Conservation (phyloP, 2,797 vertebrate species). For the Phrynocephalus forsythii region DNA sequence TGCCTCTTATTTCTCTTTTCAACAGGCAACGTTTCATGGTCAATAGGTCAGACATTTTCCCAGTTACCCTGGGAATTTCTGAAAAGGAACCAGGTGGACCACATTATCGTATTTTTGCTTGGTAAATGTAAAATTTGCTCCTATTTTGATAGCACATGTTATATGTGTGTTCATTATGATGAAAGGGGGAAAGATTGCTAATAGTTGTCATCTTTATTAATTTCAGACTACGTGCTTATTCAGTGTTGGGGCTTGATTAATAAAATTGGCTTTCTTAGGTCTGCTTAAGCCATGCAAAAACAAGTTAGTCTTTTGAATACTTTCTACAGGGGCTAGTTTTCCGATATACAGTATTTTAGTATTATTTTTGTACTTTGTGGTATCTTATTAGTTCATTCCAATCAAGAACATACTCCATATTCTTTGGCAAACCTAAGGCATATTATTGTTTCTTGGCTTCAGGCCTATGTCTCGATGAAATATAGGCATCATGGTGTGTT, state of each 20-base stretch:
- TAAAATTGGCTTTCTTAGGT: slow-evolving; percentile 2
- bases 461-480: background rate
- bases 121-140: slow-evolving; percentile 61
- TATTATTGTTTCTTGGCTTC: background rate
- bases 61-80: slow-evolving; percentile 90
- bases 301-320: background rate
- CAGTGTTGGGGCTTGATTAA: background rate
- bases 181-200: slow-evolving; percentile 16
- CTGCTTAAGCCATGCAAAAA: slow-evolving; percentile 30
- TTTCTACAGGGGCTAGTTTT: background rate
- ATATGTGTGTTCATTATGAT: background rate
- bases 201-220: slow-evolving; percentile 8
- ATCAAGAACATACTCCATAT: background rate
- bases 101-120: slow-evolving; percentile 81
- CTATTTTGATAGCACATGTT: slow-evolving; percentile 9
- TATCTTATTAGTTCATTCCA: background rate
- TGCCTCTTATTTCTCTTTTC: slow-evolving; percentile 39
- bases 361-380: background rate
- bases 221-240: slow-evolving; percentile 18
- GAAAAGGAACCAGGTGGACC: slow-evolving; percentile 85
- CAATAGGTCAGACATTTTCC: slow-evolving; percentile 83
- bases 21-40: slow-evolving; percentile 87
- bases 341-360: background rate
- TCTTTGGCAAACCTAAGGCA: background rate
- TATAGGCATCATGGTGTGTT: background rate